Conservation (phyloP, 2,888 invertebrate genomes). For the Pecten maximus region DNA sequence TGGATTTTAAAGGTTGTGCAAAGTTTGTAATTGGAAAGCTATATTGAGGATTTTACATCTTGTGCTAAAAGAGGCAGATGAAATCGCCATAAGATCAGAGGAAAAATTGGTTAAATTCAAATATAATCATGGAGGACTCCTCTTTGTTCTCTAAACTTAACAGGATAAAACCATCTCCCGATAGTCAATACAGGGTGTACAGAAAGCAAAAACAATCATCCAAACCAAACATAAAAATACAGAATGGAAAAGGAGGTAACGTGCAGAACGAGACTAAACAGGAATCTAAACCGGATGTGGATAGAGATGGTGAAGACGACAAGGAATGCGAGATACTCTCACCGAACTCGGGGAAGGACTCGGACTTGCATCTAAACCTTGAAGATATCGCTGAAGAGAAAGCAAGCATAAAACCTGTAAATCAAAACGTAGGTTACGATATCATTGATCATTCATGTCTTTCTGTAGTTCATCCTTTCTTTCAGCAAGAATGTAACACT, state of each 20-base stretch:
- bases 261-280: not conserved
- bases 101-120: no score
- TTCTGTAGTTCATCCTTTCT: no score
- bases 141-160: not conserved
- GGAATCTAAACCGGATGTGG: not conserved
- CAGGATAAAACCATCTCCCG: not conserved
- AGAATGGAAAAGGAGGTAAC: not conserved
- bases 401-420: not conserved
- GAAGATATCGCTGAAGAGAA: not conserved
- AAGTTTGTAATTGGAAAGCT: no score
- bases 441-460: no score
- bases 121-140: not conserved
- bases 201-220: not conserved
- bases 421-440: not conserved
- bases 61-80: no score
- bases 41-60: no score
- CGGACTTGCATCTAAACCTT: not conserved
- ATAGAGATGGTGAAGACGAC: not conserved
- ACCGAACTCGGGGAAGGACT: not conserved
- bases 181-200: not conserved
- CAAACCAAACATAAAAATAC: not conserved
- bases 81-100: no score
- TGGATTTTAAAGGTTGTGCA: no score
- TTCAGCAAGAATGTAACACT: no score
- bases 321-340: not conserved